Base-by-base conservation (phyloP, 1,140 invertebrate species). In the Heliothis virescens region DNA sequence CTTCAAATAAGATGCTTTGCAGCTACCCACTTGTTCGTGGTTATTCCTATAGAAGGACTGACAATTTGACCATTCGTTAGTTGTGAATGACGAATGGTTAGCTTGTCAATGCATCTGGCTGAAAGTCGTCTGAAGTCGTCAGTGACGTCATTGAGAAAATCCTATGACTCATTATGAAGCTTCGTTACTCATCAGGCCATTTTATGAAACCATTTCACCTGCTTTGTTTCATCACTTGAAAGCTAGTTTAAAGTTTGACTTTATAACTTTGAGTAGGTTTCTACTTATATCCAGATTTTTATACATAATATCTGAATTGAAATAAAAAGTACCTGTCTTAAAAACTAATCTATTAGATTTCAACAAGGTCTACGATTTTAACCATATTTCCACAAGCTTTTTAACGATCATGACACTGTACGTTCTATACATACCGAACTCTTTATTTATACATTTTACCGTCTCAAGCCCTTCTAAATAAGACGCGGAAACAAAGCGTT, bases 401-500 rank as follows among this genome's bases (percentile, higher is more conserved):
- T 1, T 29, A 60, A n/a, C 2, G 13, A 16, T 13, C 2, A 13
- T 16, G 13, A 13, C n/a, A 26, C 5, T 60, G 2, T 29, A 2
- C 13, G 11, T n/a, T 63, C 62, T 41, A 63, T 9, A 34, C 1
- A 1, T 52, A 29, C 18, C 13, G 1, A 71, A 16, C 18, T 71
- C 47, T 71, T 21, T 48, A 48, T 48, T 13, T 48, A 67, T 67
- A 65, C 41, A 67, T 63, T 34, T 52, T 11, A 59, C 59, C 73
- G 48, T 21, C 41, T 63, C 34, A 57, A 16, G 21, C 48, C 48
- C 50, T 77, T 55, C 34, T 62, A 21, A 69, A 82, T 72, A 65
- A 74, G 67, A 87, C 63, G 82, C 88, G 88, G 88, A 88, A 88
- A 84, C 86, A 83, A 76, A 81, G 72, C 53, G 81, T 71, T 83